Evolutionary conservation across 2,888 invertebrate genomes (phyloP).

Genomic region (Erebia aethiops): DNA sequence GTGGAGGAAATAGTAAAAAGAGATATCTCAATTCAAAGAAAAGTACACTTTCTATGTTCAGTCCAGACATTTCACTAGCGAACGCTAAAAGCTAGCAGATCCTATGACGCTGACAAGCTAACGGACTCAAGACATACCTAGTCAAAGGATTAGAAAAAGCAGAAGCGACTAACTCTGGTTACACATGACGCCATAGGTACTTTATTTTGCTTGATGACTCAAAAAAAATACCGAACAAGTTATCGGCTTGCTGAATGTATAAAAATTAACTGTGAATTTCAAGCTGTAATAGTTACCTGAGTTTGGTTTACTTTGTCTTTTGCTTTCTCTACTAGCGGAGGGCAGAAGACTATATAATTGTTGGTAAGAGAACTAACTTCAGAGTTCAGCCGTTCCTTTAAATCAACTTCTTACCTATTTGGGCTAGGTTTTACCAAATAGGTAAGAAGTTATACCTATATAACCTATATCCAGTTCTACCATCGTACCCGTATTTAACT

Average conservation of each 20-base stretch:
- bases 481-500: too few relatives aligned
- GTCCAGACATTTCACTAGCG: background rate
- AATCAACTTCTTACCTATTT: too few relatives aligned
- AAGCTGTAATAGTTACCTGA: too few relatives aligned
- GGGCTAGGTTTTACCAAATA: too few relatives aligned
- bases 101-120: constrained; percentile 42
- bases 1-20: background rate
- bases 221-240: background rate
- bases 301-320: too few relatives aligned
- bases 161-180: constrained; percentile 44
- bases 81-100: constrained; percentile 15
- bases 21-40: background rate
- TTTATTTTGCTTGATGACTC: constrained; percentile 18
- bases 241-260: background rate
- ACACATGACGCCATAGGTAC: constrained; percentile 25
- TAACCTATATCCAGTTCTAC: too few relatives aligned
- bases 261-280: too few relatives aligned
- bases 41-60: background rate
- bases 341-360: too few relatives aligned
- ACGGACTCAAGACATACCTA: constrained; percentile 50
- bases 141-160: constrained; percentile 69
- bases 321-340: too few relatives aligned
- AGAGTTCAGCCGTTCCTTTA: too few relatives aligned
- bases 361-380: too few relatives aligned
- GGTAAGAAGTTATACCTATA: too few relatives aligned